Percentiles rank a stretch among this genome's conserved stretches.
These are phyloP conservation scores for Ciconia maguari DNA, from an alignment of 2,113 vertebrate species.

Conservation along the genomic window DNA sequence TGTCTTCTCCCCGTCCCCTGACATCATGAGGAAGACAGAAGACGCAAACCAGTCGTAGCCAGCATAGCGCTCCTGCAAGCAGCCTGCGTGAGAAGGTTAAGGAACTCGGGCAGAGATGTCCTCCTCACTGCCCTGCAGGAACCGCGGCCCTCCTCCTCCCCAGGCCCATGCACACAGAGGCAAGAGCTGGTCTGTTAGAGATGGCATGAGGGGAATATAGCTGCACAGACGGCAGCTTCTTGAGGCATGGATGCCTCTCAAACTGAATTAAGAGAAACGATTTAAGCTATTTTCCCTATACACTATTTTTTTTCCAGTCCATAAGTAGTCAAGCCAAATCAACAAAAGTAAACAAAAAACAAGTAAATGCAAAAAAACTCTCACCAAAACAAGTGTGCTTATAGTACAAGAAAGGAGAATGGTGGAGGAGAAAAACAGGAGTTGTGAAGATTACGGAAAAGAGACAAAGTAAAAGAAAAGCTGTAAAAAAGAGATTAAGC, in stretches of 20 bases:
- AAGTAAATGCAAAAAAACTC: neutral
- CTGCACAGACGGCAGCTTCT: neutral
- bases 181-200: neutral
- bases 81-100: conserved; percentile 79
- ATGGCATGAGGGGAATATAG: neutral
- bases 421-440: neutral
- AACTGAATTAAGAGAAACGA: neutral
- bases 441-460: neutral
- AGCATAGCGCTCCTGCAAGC: conserved; percentile 72
- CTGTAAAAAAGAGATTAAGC: neutral
- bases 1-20: conserved; percentile 80
- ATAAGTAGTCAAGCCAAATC: neutral
- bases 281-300: neutral
- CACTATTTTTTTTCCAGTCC: neutral
- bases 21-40: conserved; percentile 89
- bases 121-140: neutral
- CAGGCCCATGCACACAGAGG: accelerated
- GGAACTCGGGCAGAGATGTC: conserved; percentile 46
- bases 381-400: neutral
- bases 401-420: neutral
- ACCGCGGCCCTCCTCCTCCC: neutral
- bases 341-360: neutral
- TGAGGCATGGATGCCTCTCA: neutral
- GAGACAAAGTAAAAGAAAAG: neutral
- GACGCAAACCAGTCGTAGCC: conserved; percentile 92